Evolutionary conservation across 2,888 invertebrate species (phyloP), one percentile per base, ranked within the genome.

Genomic region (Bellardia bayeri): DNA sequence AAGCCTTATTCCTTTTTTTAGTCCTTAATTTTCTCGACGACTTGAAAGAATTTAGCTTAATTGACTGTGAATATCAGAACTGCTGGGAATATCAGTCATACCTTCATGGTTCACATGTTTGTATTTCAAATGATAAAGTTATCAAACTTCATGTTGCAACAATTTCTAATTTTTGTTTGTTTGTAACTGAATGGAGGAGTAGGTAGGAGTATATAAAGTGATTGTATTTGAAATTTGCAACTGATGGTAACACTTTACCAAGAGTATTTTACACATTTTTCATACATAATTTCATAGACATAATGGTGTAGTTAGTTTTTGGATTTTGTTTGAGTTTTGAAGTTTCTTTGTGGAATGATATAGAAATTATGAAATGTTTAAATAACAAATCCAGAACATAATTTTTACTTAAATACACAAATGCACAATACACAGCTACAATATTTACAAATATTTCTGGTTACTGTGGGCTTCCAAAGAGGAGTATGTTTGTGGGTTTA

Each of bases 301-400:
- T 68, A 58, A 61, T 69, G 49, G 30, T 37, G 37, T 23, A 61
- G 58, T 45, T 16, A 1, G 30, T n/a, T 72, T 61, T 69, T 61
- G 8, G 30, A 37, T 61, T 61, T 4, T 64, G 7, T 33, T 11
- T 3, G 13, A 30, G 45, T 45, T 78, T 54, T 64, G 6, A 45
- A 63, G 45, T 72, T 78, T 71, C 78, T 81, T 82, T 84, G 84
- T 81, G 84, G 81, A 84, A 87, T 87, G 72, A 84, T 87, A 81
- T 84, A 61, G 81, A 84, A 84, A 87, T 87, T 84, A 78, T 76
- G 37, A 68, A 75, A 75, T 82, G 45, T 87, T 81, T 80, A 84
- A 87, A 87, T 80, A 87, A 68, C 76, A 66, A 81, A 80, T 79
- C 23, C 37, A 63, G 63, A 56, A 40, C 63, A 82, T 79, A 79